These are phyloP conservation scores for Drosophila cognata DNA, from an alignment of 2,888 invertebrate species.

Conservation along the genomic window DNA sequence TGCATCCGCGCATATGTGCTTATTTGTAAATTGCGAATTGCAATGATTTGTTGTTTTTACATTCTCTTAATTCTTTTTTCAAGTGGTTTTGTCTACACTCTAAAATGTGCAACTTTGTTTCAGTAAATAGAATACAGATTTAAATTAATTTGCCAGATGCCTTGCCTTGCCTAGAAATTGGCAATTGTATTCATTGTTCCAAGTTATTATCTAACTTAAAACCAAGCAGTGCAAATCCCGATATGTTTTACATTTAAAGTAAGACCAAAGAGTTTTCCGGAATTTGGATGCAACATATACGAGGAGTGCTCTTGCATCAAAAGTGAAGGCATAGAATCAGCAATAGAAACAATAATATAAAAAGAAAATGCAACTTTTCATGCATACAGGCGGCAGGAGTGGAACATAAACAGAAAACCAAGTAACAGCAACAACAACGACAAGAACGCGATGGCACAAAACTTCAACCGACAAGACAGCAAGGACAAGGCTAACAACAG, in stretches of 20 bases:
- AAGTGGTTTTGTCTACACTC: not conserved
- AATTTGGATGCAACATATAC: slow-evolving; percentile 52
- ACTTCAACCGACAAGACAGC: slow-evolving; percentile 73
- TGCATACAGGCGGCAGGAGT: slow-evolving; percentile 52
- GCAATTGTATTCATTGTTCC: not conserved
- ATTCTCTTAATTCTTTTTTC: not conserved
- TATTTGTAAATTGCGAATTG: not conserved
- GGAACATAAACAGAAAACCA: slow-evolving; percentile 61
- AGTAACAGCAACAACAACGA: slow-evolving; percentile 42
- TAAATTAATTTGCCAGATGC: not conserved
- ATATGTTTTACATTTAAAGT: slow-evolving; percentile 39
- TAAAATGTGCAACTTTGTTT: not conserved
- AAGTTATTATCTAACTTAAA: no score
- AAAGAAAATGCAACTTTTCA: slow-evolving; percentile 61
- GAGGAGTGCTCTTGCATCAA: slow-evolving; percentile 20
- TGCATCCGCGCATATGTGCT: not conserved
- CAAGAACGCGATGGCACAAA: slow-evolving; percentile 41
- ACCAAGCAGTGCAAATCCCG: slow-evolving; percentile 1
- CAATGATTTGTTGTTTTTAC: not conserved
- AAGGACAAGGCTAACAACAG: slow-evolving; percentile 73
- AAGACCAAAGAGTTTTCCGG: slow-evolving; percentile 19
- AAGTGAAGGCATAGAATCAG: not conserved
- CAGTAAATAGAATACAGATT: not conserved
- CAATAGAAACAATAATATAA: slow-evolving; percentile 13
- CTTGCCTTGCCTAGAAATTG: not conserved